A percentile compares a stretch with the other conserved stretches of the same genome.
These are phyloP conservation scores for Simalia tracyae DNA, from an alignment of 2,797 vertebrate species.

Conservation along the genomic window DNA sequence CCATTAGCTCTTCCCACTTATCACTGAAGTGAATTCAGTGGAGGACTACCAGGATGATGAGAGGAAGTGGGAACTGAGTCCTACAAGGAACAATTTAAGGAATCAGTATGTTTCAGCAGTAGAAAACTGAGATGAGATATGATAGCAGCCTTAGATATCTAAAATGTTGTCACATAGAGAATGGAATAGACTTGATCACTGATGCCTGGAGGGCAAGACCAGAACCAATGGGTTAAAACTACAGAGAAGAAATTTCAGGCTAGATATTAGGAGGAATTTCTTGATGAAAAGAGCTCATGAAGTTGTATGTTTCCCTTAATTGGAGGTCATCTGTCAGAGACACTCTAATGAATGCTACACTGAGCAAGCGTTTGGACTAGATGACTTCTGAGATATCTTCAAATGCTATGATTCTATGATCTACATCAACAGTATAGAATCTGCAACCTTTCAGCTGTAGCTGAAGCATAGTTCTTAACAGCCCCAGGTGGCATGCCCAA, in stretches of 20 bases:
- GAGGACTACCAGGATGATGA: background rate
- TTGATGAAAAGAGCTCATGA: no score
- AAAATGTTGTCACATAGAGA: background rate
- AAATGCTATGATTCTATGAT: no score
- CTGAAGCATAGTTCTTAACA: no score
- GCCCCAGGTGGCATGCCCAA: no score
- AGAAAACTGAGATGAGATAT: background rate
- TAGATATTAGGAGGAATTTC: no score
- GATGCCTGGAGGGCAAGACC: background rate
- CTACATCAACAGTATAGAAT: no score
- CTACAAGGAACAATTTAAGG: background rate
- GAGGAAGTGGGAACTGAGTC: background rate
- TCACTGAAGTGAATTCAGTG: background rate
- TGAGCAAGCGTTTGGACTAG: no score
- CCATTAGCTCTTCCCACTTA: background rate
- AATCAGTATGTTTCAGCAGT: background rate
- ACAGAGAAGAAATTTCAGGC: background rate
- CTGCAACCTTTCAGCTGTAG: no score
- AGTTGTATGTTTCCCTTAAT: no score
- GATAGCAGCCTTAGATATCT: background rate
- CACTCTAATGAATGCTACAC: no score
- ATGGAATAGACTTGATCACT: background rate
- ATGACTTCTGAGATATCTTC: no score
- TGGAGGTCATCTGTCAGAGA: no score
- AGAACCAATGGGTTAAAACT: background rate